A percentile compares a stretch with the other conserved stretches of the same genome.
Evolutionary conservation across 2,797 vertebrate species (phyloP).

Genomic region (Sebastes melanostomus): DNA sequence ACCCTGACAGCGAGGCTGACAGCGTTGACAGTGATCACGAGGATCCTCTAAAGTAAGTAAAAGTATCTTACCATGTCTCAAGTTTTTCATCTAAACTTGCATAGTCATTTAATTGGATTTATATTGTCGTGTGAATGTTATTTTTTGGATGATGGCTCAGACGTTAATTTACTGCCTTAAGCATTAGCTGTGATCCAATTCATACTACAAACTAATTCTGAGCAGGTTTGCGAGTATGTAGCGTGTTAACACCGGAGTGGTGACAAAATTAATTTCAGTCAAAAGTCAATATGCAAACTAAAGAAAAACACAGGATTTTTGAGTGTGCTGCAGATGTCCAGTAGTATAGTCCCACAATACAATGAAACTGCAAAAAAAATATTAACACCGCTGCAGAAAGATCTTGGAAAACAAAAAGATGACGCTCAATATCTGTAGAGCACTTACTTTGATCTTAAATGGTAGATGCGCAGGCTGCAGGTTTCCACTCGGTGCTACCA

Average conservation of each 20-base stretch:
- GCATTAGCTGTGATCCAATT: neutral
- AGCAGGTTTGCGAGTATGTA: neutral
- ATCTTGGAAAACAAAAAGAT: too few species aligned
- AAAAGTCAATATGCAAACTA: neutral
- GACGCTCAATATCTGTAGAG: too few species aligned
- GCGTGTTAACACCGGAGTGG: too few species aligned
- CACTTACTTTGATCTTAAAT: too few species aligned
- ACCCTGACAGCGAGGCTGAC: conserved; percentile 97
- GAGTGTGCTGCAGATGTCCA: neutral
- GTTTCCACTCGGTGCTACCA: neutral
- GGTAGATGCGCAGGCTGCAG: too few species aligned
- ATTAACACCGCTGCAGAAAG: neutral
- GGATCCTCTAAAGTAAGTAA: conserved; percentile 93
- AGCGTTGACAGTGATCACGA: conserved; percentile 97
- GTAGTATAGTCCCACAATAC: neutral
- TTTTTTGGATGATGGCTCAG: neutral
- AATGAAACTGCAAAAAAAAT: neutral
- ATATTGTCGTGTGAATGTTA: neutral
- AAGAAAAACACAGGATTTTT: neutral
- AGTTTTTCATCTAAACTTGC: neutral
- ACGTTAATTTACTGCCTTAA: neutral
- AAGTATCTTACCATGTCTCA: neutral
- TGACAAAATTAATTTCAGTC: neutral
- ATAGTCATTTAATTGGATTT: neutral
- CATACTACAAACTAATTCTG: neutral